Conservation (phyloP, 53 echinoderm and acorn worm species). For the Holothuria scabra region DNA sequence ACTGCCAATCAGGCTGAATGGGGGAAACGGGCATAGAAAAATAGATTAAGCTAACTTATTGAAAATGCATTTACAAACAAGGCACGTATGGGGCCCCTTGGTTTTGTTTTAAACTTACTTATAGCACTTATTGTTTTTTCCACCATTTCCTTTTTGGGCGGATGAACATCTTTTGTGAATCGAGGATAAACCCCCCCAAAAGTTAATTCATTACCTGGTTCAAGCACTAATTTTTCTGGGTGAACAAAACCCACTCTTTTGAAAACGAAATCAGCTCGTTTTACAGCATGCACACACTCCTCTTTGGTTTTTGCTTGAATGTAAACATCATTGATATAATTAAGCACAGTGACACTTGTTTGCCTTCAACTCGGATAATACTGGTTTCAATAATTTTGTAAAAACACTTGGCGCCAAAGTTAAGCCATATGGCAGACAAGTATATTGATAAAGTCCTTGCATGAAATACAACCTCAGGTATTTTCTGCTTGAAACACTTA, state of each 20-base stretch:
- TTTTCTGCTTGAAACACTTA: conserved; percentile 13
- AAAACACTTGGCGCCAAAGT: neutral
- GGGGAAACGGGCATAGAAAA: too few species aligned
- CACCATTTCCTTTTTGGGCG: conserved; percentile 6
- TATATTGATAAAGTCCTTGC: neutral
- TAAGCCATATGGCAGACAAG: neutral
- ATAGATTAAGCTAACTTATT: too few species aligned
- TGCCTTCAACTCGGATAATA: neutral
- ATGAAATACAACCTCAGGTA: conserved; percentile 10
- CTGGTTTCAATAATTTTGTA: neutral
- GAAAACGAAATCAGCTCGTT: neutral
- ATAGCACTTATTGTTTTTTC: neutral
- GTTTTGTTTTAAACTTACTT: neutral
- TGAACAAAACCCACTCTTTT: neutral
- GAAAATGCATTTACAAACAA: too few species aligned
- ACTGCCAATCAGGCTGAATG: too few species aligned
- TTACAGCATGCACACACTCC: too few species aligned
- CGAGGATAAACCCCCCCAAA: neutral
- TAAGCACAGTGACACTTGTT: too few species aligned
- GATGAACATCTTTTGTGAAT: neutral
- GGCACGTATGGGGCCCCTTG: neutral
- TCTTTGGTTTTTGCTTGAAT: neutral
- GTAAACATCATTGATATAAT: neutral
- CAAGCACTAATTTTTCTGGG: neutral
- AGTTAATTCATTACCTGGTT: neutral